These are phyloP conservation scores for Mola mola DNA, from an alignment of 2,113 vertebrate species.

Conservation along the genomic window DNA sequence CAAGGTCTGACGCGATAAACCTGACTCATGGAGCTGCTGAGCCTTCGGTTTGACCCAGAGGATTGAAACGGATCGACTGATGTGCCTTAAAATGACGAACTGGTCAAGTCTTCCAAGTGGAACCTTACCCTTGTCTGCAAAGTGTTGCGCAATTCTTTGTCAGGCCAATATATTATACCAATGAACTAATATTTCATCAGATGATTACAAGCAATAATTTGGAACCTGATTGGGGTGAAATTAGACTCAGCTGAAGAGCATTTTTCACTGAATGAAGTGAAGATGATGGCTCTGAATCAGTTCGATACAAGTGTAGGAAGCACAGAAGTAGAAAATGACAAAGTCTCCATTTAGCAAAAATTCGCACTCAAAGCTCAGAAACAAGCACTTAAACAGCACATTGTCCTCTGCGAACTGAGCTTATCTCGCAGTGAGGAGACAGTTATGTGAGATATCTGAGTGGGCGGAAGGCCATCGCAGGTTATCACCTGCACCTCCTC, in stretches of 20 bases:
- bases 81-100: constrained; percentile 45
- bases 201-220: background rate
- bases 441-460: constrained; percentile 35
- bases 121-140: constrained; percentile 35
- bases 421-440: constrained; percentile 48
- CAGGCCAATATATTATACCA: background rate
- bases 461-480: constrained; percentile 40
- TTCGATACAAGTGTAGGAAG: no score
- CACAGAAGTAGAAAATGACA: no score
- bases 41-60: constrained; percentile 59
- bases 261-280: no score
- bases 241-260: no score
- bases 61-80: constrained; percentile 43
- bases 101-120: constrained; percentile 20
- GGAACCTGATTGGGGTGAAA: background rate
- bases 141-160: background rate
- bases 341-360: no score
- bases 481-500: constrained; percentile 63
- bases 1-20: constrained; percentile 50
- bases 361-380: no score
- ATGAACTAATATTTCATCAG: background rate
- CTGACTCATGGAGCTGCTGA: constrained; percentile 45
- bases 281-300: no score
- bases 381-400: constrained; percentile 11
- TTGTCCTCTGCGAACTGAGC: constrained; percentile 8